phyloP scores from a whole-genome alignment of 2,113 vertebrate genomes.

The Odontophorus gujanensis region DNA sequence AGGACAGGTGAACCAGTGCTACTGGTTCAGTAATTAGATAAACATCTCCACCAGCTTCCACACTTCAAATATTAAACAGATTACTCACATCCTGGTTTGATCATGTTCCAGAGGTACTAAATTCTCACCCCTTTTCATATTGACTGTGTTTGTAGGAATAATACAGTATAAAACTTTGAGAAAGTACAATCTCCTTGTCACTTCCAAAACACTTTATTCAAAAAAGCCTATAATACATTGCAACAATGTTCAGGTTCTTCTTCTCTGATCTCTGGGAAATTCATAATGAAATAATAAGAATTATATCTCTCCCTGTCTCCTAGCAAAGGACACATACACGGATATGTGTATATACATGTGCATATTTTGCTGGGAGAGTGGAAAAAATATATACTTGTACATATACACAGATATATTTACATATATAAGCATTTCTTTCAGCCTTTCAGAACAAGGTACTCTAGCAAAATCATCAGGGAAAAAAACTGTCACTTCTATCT shows the following conservation, averaged over 20 bases:
- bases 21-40: constrained; percentile 3
- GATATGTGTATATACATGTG: too few species aligned
- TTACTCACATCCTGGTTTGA: not conserved
- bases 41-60: not conserved
- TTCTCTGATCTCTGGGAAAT: not conserved
- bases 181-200: not conserved
- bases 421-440: too few species aligned
- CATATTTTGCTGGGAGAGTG: too few species aligned
- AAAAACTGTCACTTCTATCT: not conserved
- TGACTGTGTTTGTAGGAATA: not conserved
- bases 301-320: not conserved
- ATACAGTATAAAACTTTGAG: too few species aligned
- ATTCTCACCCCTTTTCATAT: not conserved
- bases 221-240: not conserved
- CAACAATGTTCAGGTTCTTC: not conserved
- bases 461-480: not conserved
- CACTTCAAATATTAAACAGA: not conserved
- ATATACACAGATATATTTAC: too few species aligned
- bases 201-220: not conserved
- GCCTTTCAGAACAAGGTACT: not conserved
- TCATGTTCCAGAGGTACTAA: fast-evolving
- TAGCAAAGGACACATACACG: not conserved
- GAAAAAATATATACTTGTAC: too few species aligned
- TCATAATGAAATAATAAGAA: not conserved
- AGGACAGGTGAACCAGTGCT: constrained; percentile 3